Conservation (phyloP, 2,113 vertebrate genomes). For the Sebastes fasciatus region DNA sequence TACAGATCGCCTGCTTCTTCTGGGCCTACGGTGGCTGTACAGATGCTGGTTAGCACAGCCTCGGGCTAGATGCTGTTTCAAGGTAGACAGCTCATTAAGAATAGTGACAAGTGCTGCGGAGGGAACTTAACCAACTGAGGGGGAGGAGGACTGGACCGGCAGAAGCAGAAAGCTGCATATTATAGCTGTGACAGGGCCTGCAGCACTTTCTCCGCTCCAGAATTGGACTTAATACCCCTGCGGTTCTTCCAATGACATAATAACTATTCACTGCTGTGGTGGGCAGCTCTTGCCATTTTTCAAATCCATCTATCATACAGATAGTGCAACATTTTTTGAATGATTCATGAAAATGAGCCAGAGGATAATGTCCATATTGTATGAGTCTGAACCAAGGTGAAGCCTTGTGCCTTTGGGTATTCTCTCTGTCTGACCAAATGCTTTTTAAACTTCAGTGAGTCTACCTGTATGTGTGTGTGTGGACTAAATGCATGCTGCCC, state of each 20-base stretch:
- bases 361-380: constrained; percentile 20
- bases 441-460: constrained; percentile 24
- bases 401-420: constrained; percentile 16
- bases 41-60: constrained; percentile 38
- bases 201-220: constrained; percentile 4
- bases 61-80: constrained; percentile 37
- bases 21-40: constrained; percentile 31
- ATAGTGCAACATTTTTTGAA: constrained; percentile 8
- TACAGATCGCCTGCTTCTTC: constrained; percentile 1
- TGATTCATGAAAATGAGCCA: constrained; percentile 12
- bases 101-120: constrained; percentile 41
- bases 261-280: not conserved
- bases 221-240: constrained; percentile 9
- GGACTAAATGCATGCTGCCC: not conserved
- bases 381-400: constrained; percentile 25
- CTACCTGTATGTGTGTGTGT: not conserved
- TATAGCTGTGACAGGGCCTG: constrained; percentile 20
- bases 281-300: not conserved
- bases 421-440: constrained; percentile 23
- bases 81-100: constrained; percentile 63
- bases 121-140: constrained; percentile 27
- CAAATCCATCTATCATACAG: constrained; percentile 1
- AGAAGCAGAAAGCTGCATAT: constrained; percentile 30
- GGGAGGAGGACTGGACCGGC: constrained; percentile 1
- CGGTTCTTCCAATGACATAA: constrained; percentile 2